A percentile compares a stretch with the other conserved stretches of the same genome.
These are phyloP conservation scores for Desmophyllum pertusum DNA, from an alignment of 92 coral and sea anemone genomes.

Conservation along the genomic window DNA sequence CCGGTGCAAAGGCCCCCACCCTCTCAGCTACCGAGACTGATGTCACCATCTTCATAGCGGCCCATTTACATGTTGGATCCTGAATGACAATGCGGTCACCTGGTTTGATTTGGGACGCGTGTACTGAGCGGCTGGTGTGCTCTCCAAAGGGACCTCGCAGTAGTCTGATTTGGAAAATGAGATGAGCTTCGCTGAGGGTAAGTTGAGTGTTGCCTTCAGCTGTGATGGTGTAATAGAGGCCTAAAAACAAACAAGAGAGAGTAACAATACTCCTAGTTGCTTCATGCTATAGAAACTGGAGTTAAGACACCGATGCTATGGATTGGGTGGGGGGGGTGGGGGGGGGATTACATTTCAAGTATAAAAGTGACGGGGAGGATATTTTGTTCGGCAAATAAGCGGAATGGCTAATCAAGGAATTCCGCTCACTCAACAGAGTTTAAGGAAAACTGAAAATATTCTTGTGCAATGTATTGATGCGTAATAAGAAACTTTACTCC, in stretches of 20 bases:
- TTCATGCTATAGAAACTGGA: no score
- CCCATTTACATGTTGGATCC: constrained; percentile 6
- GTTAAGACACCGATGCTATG: no score
- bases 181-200: constrained; percentile 72
- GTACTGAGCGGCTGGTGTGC: constrained; percentile 36
- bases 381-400: no score
- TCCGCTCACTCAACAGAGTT: no score
- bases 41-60: constrained; percentile 45
- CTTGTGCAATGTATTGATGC: no score
- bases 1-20: constrained; percentile 88
- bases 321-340: no score
- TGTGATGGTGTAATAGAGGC: constrained; percentile 63
- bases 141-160: constrained; percentile 14
- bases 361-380: no score
- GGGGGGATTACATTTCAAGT: no score
- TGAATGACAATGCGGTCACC: constrained; percentile 73
- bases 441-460: no score
- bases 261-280: no score
- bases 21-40: constrained; percentile 55
- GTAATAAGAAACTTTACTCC: no score
- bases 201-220: constrained; percentile 55
- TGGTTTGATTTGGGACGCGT: constrained; percentile 63
- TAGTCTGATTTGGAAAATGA: constrained; percentile 52
- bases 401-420: no score
- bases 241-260: constrained; percentile 9